Conservation (phyloP, 2,888 invertebrate species). For the Spialia ferax region DNA sequence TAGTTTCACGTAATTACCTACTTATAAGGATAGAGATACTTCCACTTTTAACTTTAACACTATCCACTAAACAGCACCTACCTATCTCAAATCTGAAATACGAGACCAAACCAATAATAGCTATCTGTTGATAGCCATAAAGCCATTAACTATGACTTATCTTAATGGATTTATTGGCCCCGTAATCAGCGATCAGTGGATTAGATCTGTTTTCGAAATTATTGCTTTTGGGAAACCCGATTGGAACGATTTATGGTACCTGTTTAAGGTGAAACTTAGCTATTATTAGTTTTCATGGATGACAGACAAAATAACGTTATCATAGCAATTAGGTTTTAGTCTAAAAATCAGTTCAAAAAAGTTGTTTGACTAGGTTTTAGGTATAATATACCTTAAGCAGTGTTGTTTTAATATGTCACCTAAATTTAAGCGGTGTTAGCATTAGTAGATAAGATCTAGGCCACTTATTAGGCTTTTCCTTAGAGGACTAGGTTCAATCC, state of each 20-base stretch:
- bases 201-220: constrained; percentile 41
- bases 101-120: constrained; percentile 43
- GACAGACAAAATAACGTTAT: not conserved
- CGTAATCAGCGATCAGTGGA: constrained; percentile 47
- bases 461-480: too few species aligned
- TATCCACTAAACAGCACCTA: not conserved
- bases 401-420: too few species aligned
- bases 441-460: too few species aligned
- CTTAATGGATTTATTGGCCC: constrained; percentile 51
- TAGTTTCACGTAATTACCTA: too few species aligned
- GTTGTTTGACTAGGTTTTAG: too few species aligned
- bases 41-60: not conserved
- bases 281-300: constrained; percentile 6
- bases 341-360: too few species aligned
- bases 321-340: not conserved
- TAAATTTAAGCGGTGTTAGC: too few species aligned
- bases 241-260: constrained; percentile 28
- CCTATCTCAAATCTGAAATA: constrained; percentile 32
- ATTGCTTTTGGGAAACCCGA: constrained; percentile 29
- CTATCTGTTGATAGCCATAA: constrained; percentile 46
- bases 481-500: too few species aligned
- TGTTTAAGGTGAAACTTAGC: not conserved
- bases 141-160: constrained; percentile 44
- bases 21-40: too few species aligned
- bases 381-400: too few species aligned